These are phyloP conservation scores for Anoplophora glabripennis DNA, from an alignment of 1,140 invertebrate genomes.

Conservation along the genomic window DNA sequence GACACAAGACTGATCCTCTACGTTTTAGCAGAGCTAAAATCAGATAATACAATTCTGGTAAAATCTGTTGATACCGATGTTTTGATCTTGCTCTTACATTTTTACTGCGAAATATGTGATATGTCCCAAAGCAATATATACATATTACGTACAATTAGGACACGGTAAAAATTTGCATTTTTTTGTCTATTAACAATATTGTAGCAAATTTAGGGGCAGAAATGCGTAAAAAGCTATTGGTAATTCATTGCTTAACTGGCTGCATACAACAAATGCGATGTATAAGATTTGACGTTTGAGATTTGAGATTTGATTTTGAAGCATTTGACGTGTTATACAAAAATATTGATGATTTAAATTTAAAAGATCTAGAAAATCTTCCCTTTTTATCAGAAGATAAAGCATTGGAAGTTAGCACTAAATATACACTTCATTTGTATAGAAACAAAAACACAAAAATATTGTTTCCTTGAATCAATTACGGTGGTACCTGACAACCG, in stretches of 20 bases:
- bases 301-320: no score
- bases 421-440: conserved; percentile 1
- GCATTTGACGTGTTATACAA: no score
- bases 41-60: conserved; percentile 8
- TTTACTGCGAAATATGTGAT: background rate
- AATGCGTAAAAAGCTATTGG: background rate
- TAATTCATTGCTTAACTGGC: conserved; percentile 1
- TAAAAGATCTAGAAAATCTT: background rate
- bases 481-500: background rate
- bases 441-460: background rate
- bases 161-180: background rate
- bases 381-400: background rate
- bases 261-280: background rate
- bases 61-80: conserved; percentile 14
- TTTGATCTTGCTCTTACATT: conserved; percentile 9
- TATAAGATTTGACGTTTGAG: no score
- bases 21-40: background rate
- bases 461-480: background rate
- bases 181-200: background rate
- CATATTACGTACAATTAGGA: background rate
- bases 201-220: conserved; percentile 4
- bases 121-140: background rate
- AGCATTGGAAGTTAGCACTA: background rate
- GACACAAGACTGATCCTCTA: background rate
- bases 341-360: no score